These are phyloP conservation scores for Laticauda laticaudata DNA, from an alignment of 2,113 vertebrate species.

Conservation along the genomic window DNA sequence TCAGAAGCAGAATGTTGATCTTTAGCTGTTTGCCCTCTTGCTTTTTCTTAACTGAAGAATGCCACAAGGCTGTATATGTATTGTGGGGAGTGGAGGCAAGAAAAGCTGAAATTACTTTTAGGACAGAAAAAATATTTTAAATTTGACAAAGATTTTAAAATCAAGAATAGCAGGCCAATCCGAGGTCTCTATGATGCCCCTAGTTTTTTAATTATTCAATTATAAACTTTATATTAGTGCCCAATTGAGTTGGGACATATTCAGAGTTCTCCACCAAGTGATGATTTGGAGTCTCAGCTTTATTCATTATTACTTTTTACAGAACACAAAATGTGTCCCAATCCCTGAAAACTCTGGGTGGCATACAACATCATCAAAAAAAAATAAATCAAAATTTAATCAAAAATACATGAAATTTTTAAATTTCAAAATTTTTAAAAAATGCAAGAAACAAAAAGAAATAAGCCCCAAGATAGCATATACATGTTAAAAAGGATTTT, in stretches of 20 bases:
- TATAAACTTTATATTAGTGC: background rate
- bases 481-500: background rate
- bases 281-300: background rate
- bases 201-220: background rate
- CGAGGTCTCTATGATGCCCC: background rate
- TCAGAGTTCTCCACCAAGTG: conserved; percentile 58
- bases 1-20: background rate
- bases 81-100: background rate
- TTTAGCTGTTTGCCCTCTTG: background rate
- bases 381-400: background rate
- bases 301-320: background rate
- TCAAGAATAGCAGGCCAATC: background rate
- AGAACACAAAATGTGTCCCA: background rate
- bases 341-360: background rate
- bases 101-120: background rate
- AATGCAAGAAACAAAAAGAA: background rate
- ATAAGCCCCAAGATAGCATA: background rate
- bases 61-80: background rate
- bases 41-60: background rate
- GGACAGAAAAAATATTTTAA: background rate
- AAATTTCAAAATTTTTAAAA: background rate
- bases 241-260: background rate
- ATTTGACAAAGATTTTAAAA: background rate
- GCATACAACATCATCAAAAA: background rate
- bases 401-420: background rate